Percentiles rank a stretch among this genome's conserved stretches.
phyloP scores from a whole-genome alignment of 2,113 vertebrate genomes.

The Tragelaphus imberbis region DNA sequence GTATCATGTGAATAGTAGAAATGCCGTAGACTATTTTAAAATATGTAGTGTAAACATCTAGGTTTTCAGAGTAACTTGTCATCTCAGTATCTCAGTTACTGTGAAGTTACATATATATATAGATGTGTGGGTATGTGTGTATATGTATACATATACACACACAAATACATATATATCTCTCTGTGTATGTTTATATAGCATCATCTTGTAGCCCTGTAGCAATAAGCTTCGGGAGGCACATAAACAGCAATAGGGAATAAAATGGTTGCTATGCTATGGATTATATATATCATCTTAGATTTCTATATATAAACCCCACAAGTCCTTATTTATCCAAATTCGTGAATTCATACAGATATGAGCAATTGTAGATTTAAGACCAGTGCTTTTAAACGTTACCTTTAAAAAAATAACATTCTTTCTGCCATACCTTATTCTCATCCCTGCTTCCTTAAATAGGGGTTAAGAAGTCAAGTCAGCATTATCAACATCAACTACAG shows the following conservation, averaged over 20 bases:
- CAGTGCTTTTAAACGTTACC: not conserved
- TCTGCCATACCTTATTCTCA: not conserved
- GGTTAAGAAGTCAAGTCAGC: not conserved
- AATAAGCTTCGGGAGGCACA: not conserved
- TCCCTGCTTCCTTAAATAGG: not conserved
- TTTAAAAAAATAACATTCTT: not conserved
- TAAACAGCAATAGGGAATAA: not conserved
- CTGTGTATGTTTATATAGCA: not conserved
- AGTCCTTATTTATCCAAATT: not conserved
- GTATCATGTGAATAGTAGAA: not conserved
- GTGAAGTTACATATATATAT: not conserved
- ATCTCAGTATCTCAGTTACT: slow-evolving; percentile 29
- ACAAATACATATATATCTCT: not conserved
- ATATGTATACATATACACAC: not conserved
- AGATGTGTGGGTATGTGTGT: not conserved
- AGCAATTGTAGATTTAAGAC: not conserved
- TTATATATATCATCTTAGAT: not conserved
- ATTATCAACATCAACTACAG: not conserved
- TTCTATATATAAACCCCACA: not conserved
- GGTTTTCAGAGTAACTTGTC: slow-evolving; percentile 45
- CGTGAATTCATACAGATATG: not conserved
- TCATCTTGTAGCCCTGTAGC: not conserved
- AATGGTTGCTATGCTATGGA: not conserved
- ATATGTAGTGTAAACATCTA: slow-evolving; percentile 42
- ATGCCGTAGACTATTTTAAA: slow-evolving; percentile 47